A percentile compares a stretch with the other conserved stretches of the same genome.
These are phyloP conservation scores for Acronicta alni DNA, from an alignment of 2,888 invertebrate genomes.

Conservation along the genomic window DNA sequence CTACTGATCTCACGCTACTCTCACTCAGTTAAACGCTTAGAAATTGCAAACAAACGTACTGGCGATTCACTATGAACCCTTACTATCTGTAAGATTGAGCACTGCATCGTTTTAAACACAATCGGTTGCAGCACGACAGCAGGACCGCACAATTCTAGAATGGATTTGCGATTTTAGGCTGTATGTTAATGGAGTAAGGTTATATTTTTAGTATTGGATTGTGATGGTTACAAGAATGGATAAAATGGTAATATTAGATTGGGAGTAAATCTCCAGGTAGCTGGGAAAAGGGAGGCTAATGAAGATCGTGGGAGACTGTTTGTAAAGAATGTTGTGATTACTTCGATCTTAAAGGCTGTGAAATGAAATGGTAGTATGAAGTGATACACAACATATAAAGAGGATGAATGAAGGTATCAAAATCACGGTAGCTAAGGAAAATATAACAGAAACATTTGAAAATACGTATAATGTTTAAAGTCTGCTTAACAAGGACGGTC, in stretches of 20 bases:
- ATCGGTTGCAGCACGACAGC: constrained; percentile 24
- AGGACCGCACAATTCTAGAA: neutral
- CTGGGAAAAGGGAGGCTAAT: neutral
- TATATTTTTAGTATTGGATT: neutral
- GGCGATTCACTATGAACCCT: neutral
- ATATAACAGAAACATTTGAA: constrained; percentile 10
- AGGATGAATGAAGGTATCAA: neutral
- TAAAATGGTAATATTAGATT: too few species aligned
- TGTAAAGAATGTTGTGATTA: neutral
- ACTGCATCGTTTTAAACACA: too few species aligned
- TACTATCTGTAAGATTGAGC: neutral
- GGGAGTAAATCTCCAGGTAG: neutral
- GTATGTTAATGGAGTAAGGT: too few species aligned
- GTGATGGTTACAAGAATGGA: neutral
- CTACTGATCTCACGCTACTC: constrained; percentile 76
- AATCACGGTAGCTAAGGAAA: neutral
- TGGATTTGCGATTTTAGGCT: too few species aligned
- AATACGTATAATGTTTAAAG: constrained; percentile 25
- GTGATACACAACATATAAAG: neutral
- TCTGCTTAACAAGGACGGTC: constrained; percentile 3
- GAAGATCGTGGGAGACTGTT: neutral
- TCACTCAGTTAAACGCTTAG: constrained; percentile 53
- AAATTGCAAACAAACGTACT: constrained; percentile 54
- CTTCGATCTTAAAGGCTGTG: neutral
- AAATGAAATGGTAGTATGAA: neutral